phyloP scores from a whole-genome alignment of 2,113 vertebrate genomes.

The Albula glossodonta region DNA sequence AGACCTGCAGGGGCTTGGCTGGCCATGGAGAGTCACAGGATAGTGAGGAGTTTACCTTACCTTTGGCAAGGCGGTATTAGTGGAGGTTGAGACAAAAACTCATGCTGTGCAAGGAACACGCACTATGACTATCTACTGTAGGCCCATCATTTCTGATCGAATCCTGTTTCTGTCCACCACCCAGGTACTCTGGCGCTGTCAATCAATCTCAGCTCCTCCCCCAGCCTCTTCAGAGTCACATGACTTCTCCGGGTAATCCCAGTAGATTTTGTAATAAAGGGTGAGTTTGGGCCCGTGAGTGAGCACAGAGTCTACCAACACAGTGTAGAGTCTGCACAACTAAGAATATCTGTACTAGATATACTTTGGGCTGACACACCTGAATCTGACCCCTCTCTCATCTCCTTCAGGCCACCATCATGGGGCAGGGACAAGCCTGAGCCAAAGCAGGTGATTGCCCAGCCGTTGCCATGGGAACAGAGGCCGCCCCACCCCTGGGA shows the following conservation, averaged over 20 bases:
- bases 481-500: constrained; percentile 76
- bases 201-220: constrained; percentile 69
- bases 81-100: too few species aligned
- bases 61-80: too few species aligned
- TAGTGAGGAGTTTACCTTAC: too few species aligned
- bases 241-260: constrained; percentile 59
- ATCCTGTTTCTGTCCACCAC: neutral
- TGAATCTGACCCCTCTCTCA: neutral
- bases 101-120: too few species aligned
- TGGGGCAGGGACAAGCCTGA: constrained; percentile 70
- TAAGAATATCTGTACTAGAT: too few species aligned
- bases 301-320: too few species aligned
- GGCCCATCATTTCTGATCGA: neutral
- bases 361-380: neutral
- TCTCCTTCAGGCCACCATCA: constrained; percentile 39
- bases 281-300: constrained; percentile 56
- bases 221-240: constrained; percentile 63
- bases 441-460: constrained; percentile 71
- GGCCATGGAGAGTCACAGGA: too few species aligned
- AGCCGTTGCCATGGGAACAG: constrained; percentile 71
- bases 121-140: too few species aligned
- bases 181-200: constrained; percentile 75
- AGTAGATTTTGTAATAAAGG: constrained; percentile 69
- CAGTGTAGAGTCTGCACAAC: too few species aligned
- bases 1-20: too few species aligned